Evolutionary conservation across 2,113 vertebrate species (phyloP).

Genomic region (Scophthalmus maximus): DNA sequence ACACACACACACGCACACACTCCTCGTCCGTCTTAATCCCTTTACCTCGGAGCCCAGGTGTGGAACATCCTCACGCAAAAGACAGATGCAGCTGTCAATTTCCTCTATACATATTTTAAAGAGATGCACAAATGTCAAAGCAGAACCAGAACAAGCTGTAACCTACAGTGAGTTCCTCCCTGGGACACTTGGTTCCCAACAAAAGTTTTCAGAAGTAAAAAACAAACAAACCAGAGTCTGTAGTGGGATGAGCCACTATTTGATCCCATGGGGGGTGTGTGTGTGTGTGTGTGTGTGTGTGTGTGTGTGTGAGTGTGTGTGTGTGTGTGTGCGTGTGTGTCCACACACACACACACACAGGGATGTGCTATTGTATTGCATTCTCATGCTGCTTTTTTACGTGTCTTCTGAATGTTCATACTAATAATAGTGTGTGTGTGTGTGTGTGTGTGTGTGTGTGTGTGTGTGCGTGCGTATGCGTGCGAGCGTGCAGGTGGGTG

Average conservation of each 20-base stretch:
- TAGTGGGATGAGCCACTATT: constrained; percentile 54
- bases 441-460: not conserved
- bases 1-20: no score
- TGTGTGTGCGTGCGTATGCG: constrained; percentile 16
- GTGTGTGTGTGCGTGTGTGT: constrained; percentile 30
- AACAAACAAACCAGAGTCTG: constrained; percentile 16
- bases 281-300: constrained; percentile 30
- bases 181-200: not conserved
- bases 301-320: constrained; percentile 30
- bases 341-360: not conserved
- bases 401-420: constrained; percentile 10
- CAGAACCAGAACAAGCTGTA: not conserved
- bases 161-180: not conserved
- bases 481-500: constrained; percentile 74
- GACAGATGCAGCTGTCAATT: no score
- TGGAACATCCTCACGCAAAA: no score
- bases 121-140: no score
- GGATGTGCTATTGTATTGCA: not conserved
- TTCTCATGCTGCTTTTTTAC: constrained; percentile 9
- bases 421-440: not conserved
- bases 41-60: not conserved
- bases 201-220: constrained; percentile 6
- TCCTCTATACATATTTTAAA: no score
- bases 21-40: not conserved
- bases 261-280: constrained; percentile 33